A percentile compares a stretch with the other conserved stretches of the same genome.
Conservation (phyloP, 2,113 vertebrate genomes). For the Ameiurus melas region DNA sequence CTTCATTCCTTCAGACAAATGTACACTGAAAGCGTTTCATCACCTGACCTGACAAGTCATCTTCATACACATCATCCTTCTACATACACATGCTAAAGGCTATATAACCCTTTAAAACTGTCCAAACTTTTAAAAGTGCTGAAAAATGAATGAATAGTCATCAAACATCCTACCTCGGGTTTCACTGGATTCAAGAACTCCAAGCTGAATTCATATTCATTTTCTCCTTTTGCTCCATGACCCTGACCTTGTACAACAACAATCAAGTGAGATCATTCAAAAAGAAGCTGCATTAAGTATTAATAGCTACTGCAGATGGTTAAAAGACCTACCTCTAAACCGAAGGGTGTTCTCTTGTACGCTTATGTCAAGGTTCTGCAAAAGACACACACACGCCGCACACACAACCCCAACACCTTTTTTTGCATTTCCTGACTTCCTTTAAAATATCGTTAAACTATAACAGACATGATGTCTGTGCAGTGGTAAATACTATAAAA, state of each 20-base stretch:
- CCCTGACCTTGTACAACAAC: constrained; percentile 79
- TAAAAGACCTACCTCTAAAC: constrained; percentile 79
- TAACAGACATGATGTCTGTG: not conserved
- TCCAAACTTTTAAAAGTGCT: not conserved
- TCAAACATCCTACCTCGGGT: constrained; percentile 73
- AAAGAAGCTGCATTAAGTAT: not conserved
- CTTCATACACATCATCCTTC: not conserved
- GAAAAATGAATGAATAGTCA: not conserved
- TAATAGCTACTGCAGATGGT: not conserved
- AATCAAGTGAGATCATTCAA: constrained; percentile 23
- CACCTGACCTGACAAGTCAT: not conserved
- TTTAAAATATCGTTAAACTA: not conserved
- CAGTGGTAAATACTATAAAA: not conserved
- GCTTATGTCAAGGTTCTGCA: constrained; percentile 80
- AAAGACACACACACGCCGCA: constrained; percentile 40
- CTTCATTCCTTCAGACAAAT: not conserved
- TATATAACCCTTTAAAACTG: not conserved
- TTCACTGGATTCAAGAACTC: constrained; percentile 86
- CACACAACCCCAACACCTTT: not conserved
- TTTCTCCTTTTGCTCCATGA: constrained; percentile 91
- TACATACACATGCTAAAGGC: not conserved
- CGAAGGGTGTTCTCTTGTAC: constrained; percentile 82
- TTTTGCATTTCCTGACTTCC: not conserved
- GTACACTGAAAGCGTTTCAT: not conserved
- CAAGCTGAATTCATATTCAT: constrained; percentile 89